Evolutionary conservation across 2,888 invertebrate species (phyloP), one percentile per base, ranked within the genome.

Genomic region (Tachina grossa): DNA sequence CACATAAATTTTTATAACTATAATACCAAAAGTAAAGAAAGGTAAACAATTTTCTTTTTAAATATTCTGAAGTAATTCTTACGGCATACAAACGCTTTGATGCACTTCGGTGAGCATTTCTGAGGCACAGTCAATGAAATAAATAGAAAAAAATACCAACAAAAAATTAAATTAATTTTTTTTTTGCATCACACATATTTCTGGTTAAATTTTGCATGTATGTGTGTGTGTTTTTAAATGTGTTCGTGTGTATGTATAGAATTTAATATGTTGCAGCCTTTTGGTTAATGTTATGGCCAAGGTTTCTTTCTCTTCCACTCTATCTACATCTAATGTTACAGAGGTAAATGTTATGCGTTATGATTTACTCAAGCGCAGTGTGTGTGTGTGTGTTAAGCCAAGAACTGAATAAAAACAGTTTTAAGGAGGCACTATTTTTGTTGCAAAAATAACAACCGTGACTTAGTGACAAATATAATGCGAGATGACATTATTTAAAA

Each of bases 21-120:
- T 82, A 76, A 82, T 65, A 76, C 13, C 19, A 69, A 61, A 69
- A 63, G 14, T 53, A 69, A 69, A 69, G 51, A 69, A 69, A 69
- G 51, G 19, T 63, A 49, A 49, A 65, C 66, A 19, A 19, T 9
- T 43, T 49, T 31, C 13, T 63, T 65, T 45, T 19, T 43, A 43
- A 53, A 39, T 55, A 61, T 55, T 65, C 47, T 65, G 39, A 39
- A 79, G 71, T 76, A 69, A 49, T 83, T 71, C 76, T 83, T 83
- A 65, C 75, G 65, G 78, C 69, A 79, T 71, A 76, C 80, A 66
- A 61, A 19, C 72, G 80, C 63, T 84, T 80, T 84, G 84, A 84
- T 84, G 84, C 84, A 83, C 84, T 66, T 76, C 80, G 80, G 71
- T 80, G 72, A 66, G 41, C 76, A 84, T 55, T 80, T 76, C 71